These are phyloP conservation scores for Anabas testudineus DNA, from an alignment of 2,797 vertebrate species.

Conservation along the genomic window DNA sequence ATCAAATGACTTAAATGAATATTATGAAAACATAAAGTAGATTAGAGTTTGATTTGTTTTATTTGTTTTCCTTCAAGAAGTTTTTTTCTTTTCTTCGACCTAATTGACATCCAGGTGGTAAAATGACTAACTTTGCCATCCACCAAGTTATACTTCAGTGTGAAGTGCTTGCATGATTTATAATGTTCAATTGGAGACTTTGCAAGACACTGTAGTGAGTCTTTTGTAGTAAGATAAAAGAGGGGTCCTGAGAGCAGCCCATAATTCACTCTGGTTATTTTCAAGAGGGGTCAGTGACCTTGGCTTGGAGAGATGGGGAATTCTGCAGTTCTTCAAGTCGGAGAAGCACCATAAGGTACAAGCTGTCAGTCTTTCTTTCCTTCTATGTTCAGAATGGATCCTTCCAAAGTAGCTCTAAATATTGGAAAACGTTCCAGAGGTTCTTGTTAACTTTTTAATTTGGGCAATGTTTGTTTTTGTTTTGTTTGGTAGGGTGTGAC, in stretches of 20 bases:
- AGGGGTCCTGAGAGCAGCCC: constrained; percentile 61
- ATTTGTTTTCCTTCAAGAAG: not conserved
- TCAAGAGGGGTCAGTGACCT: constrained; percentile 71
- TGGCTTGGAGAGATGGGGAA: constrained; percentile 66
- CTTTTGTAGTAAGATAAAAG: constrained; percentile 74
- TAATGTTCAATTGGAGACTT: constrained; percentile 62
- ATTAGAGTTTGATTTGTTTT: not conserved
- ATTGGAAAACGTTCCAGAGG: constrained; percentile 35
- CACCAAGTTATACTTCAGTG: constrained; percentile 37
- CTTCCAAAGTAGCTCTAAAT: constrained; percentile 46
- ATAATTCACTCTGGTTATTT: constrained; percentile 72
- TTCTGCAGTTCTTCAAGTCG: constrained; percentile 66
- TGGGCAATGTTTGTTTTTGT: constrained; percentile 70
- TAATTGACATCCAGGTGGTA: constrained; percentile 42
- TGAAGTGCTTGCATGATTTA: constrained; percentile 60
- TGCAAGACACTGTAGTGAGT: constrained; percentile 60
- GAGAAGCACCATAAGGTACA: constrained; percentile 33
- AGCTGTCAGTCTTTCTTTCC: constrained; percentile 43
- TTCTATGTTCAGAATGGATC: constrained; percentile 49
- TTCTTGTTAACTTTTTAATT: constrained; percentile 37
- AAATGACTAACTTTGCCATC: constrained; percentile 30
- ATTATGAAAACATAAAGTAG: constrained; percentile 4
- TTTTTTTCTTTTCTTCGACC: constrained; percentile 8
- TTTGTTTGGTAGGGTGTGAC: constrained; percentile 68
- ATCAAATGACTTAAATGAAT: constrained; percentile 11